These are phyloP conservation scores for Tachyglossus aculeatus DNA, from an alignment of 2,797 vertebrate species.

Conservation along the genomic window DNA sequence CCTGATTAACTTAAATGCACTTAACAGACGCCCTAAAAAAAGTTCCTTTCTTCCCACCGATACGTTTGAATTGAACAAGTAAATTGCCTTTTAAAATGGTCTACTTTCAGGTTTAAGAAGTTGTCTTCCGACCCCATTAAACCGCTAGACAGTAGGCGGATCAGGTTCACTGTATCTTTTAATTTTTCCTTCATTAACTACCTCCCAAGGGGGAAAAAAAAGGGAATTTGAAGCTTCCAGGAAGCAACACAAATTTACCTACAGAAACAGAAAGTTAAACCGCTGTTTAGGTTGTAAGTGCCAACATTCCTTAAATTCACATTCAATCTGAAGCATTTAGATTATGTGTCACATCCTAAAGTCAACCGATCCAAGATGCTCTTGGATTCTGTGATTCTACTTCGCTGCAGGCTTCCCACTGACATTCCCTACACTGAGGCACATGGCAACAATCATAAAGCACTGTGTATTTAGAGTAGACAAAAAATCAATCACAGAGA, in stretches of 20 bases:
- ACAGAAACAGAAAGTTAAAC: too few species aligned
- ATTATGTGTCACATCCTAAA: neutral
- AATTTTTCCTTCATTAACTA: too few species aligned
- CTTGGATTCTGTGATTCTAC: neutral
- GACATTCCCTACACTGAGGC: neutral
- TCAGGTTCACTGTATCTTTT: too few species aligned
- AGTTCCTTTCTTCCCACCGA: neutral
- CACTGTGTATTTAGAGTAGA: neutral
- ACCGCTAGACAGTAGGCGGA: too few species aligned
- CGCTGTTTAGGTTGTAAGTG: too few species aligned
- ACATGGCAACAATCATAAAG: neutral
- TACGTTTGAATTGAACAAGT: neutral
- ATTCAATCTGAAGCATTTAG: neutral
- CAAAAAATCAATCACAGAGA: too few species aligned
- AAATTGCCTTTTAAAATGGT: neutral
- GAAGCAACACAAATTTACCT: too few species aligned
- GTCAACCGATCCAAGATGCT: neutral
- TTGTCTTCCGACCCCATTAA: neutral
- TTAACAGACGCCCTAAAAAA: too few species aligned
- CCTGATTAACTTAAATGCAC: too few species aligned
- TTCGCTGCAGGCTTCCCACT: neutral
- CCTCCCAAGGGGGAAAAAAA: too few species aligned
- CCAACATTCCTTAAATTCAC: neutral
- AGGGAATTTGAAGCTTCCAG: too few species aligned
- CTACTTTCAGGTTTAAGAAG: neutral